Evolutionary conservation across 1,140 invertebrate species (phyloP).

Genomic region (Acromyrmex heyeri): DNA sequence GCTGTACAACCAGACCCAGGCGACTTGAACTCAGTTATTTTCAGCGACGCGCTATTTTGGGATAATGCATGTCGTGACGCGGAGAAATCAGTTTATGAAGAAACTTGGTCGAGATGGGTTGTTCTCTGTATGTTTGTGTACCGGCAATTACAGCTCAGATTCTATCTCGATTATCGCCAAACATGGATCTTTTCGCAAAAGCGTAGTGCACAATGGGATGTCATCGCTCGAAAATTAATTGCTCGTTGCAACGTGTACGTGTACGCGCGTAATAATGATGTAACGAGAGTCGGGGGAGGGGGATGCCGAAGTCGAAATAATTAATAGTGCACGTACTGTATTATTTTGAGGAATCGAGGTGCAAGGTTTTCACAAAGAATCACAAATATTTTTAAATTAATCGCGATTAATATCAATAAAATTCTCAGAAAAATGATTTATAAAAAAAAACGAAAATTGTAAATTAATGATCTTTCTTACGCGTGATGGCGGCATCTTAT

Average conservation of each 20-base stretch:
- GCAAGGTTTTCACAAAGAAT: not conserved
- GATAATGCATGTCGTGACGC: constrained; percentile 77
- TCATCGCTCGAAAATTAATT: not conserved
- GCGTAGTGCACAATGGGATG: not conserved
- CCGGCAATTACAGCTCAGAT: not conserved
- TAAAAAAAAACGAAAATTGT: constrained; percentile 48
- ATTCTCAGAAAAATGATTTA: constrained; percentile 50
- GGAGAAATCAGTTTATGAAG: constrained; percentile 77
- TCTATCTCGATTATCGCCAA: not conserved
- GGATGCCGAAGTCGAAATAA: not conserved
- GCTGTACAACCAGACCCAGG: constrained; percentile 70
- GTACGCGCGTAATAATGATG: constrained; percentile 8
- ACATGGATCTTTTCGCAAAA: not conserved
- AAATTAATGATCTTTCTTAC: constrained; percentile 30
- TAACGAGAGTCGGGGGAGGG: not conserved
- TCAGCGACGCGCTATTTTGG: constrained; percentile 80
- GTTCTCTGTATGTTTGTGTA: constrained; percentile 58
- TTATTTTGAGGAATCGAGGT: not conserved
- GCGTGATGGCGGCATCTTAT: constrained; percentile 62
- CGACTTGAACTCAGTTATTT: constrained; percentile 79
- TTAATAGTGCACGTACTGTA: not conserved
- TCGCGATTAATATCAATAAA: not conserved
- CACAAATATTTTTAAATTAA: not conserved
- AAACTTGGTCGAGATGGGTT: constrained; percentile 73
- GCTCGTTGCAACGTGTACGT: not conserved